Base-by-base conservation (phyloP, 2,113 vertebrate species). In the Hirundichthys speculiger region DNA sequence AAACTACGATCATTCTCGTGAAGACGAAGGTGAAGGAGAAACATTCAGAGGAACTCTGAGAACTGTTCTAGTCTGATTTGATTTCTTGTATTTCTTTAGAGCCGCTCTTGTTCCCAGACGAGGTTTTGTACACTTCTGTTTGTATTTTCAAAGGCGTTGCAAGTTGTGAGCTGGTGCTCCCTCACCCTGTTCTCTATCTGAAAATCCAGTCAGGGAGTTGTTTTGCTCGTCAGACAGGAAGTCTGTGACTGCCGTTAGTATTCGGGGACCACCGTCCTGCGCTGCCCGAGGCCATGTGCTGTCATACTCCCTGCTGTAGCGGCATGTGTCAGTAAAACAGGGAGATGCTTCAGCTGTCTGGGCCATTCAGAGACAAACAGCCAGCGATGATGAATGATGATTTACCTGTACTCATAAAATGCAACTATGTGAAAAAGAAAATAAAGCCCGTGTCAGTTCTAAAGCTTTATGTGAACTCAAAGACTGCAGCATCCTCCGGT, bases 331-430 rank as follows among this genome's bases (percentile, higher is more conserved):
- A 60, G 38, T 53, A 68, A 14, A 20, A 13, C 25, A 60, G 24
- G 45, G 43, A 73, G 49, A 71, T 60, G 46, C 50, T 75, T 58
- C 57, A 64, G 45, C 73, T 63, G 73, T 67, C 65, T 62, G 20
- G 8, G 51, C 45, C 25, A 64, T 58, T 85, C 64, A 71, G 12
- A 73, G 43, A 64, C 14, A 42, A 81, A 62, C 45, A 65, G 38
- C 38, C 49, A 43, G 47, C n/a, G 12, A 45, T 79, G 69, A 79
- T 69, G 59, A 69, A 79, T 66, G 62, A 71, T 53, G 55, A 72
- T 45, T 13, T 2, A 34, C 22, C 48, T 55, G 27, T 19, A 14
- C 45, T 73, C 25, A 22, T 68, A 21, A 63, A 21, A 18, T 22
- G 34, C 20, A 24, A 50, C 21, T 18, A 45, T 19, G n/a, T 18